phyloP scores from a whole-genome alignment of 2,113 vertebrate genomes.

The Ptilonorhynchus violaceus region DNA sequence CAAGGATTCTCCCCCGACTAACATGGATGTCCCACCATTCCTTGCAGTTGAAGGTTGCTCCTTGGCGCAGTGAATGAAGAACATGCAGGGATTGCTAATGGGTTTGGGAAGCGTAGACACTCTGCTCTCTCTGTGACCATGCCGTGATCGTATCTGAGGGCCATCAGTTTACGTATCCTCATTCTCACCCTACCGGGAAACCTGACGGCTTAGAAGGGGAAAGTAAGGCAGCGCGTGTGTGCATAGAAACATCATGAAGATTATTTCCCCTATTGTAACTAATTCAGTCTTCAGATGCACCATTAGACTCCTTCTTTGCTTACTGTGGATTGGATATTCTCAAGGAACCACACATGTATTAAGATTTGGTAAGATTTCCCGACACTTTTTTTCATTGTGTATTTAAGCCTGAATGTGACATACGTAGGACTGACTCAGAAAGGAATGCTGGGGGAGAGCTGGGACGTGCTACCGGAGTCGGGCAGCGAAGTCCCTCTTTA shows the following conservation, averaged over 20 bases:
- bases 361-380: constrained; percentile 92
- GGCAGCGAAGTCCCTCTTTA: constrained; percentile 7
- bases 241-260: constrained; percentile 92
- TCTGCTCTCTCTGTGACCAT: constrained; percentile 85
- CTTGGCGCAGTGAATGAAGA: constrained; percentile 95
- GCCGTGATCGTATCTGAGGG: constrained; percentile 89
- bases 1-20: constrained; percentile 82
- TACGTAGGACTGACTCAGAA: neutral
- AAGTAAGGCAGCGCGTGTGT: constrained; percentile 78
- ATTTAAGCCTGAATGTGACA: neutral
- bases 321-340: constrained; percentile 91
- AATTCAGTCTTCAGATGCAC: constrained; percentile 85
- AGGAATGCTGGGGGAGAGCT: neutral
- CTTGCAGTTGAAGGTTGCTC: constrained; percentile 87
- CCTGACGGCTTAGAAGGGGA: constrained; percentile 81
- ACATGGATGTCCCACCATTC: constrained; percentile 93
- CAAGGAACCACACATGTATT: constrained; percentile 96
- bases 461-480: constrained; percentile 4
- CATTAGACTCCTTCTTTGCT: constrained; percentile 84
- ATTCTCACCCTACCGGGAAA: constrained; percentile 78
- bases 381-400: neutral
- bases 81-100: constrained; percentile 90
- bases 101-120: constrained; percentile 82
- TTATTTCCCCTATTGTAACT: constrained; percentile 83
- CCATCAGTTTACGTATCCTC: constrained; percentile 78